These are phyloP conservation scores for Acronicta alni DNA, from an alignment of 2,888 invertebrate species.

Conservation along the genomic window DNA sequence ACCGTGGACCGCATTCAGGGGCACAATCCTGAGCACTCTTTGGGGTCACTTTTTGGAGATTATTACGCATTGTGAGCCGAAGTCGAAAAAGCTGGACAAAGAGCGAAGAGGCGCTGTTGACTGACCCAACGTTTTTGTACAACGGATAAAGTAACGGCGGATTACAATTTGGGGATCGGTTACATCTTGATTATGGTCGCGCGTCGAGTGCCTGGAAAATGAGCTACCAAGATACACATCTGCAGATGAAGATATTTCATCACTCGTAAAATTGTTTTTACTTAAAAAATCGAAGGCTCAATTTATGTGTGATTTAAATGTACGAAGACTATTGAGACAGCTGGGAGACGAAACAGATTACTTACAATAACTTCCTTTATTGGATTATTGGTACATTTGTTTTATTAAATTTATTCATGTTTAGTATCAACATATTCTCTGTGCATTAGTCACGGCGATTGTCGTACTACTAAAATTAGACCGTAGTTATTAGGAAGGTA, in stretches of 20 bases:
- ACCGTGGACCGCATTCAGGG: constrained; percentile 70
- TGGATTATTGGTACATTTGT: background rate
- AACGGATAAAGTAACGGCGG: constrained; percentile 68
- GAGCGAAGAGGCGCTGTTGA: constrained; percentile 77
- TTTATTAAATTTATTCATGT: background rate
- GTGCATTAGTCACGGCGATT: background rate
- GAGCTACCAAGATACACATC: constrained; percentile 66
- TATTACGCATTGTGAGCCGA: constrained; percentile 79
- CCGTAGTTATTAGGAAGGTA: no score
- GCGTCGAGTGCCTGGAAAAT: constrained; percentile 59
- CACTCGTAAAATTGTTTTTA: constrained; percentile 77
- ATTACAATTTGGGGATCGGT: constrained; percentile 72
- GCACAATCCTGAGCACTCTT: constrained; percentile 78
- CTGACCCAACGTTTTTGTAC: constrained; percentile 78
- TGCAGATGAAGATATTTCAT: constrained; percentile 60
- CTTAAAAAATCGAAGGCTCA: constrained; percentile 44
- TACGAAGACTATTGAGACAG: constrained; percentile 23
- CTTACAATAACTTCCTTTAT: constrained; percentile 9
- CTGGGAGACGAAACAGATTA: constrained; percentile 4
- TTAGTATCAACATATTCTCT: background rate
- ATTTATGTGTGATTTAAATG: constrained; percentile 40
- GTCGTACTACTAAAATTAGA: background rate
- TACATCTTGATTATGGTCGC: constrained; percentile 60
- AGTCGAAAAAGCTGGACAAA: constrained; percentile 83
- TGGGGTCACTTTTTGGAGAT: constrained; percentile 89